A percentile compares a stretch with the other conserved stretches of the same genome.
Evolutionary conservation across 2,797 vertebrate genomes (phyloP).

Genomic region (Schizopygopsis pylzovi): DNA sequence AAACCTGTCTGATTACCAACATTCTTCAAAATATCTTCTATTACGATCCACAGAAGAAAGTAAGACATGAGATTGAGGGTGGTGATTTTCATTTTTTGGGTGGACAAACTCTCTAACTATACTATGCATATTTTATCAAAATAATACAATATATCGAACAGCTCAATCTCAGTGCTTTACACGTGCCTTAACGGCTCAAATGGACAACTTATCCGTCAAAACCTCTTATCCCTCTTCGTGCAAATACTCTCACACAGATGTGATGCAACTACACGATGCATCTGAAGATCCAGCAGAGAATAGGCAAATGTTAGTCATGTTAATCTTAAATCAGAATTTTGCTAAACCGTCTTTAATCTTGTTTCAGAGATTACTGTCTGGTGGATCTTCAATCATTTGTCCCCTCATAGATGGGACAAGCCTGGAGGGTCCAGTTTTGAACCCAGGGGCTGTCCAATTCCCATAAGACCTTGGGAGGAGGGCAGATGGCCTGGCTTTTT

Average conservation of each 20-base stretch:
- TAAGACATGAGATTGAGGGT: neutral
- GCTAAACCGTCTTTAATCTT: slow-evolving; percentile 39
- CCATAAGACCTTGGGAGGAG: slow-evolving; percentile 21
- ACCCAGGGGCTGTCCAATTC: slow-evolving; percentile 7
- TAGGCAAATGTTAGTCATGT: slow-evolving; percentile 35
- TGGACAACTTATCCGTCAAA: neutral
- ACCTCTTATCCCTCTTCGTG: neutral
- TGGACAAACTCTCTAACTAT: neutral
- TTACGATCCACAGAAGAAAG: neutral
- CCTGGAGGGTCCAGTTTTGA: slow-evolving; percentile 22
- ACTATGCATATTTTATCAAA: neutral
- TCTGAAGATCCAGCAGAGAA: slow-evolving; percentile 28
- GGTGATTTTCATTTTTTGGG: neutral
- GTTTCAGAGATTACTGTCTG: slow-evolving; percentile 51
- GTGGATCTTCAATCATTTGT: slow-evolving; percentile 42
- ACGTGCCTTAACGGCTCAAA: neutral
- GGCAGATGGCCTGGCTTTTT: slow-evolving; percentile 49
- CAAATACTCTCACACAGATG: slow-evolving; percentile 27
- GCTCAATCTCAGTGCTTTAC: neutral
- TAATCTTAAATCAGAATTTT: slow-evolving; percentile 45
- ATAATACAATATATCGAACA: neutral
- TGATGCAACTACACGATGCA: neutral
- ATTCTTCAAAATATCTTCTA: neutral
- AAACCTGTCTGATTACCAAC: neutral
- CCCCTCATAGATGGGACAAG: slow-evolving; percentile 29